A percentile compares a stretch with the other conserved stretches of the same genome.
Conservation (phyloP, 2,888 invertebrate genomes). For the Habroteleia sp. region DNA sequence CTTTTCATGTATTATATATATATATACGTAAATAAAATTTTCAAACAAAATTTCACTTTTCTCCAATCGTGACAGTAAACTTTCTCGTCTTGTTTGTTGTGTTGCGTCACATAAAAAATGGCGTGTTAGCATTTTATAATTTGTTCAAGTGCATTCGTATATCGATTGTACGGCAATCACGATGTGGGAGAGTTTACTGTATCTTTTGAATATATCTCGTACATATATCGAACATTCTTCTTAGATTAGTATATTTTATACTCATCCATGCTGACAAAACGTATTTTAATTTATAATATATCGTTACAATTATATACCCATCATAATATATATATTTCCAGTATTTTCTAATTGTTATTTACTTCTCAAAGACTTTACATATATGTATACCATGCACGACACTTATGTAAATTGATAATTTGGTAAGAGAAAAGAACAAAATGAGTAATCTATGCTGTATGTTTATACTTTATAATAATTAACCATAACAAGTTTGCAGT, state of each 20-base stretch:
- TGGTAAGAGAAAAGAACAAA: conserved; percentile 1
- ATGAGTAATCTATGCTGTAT: not conserved
- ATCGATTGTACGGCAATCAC: too few relatives aligned
- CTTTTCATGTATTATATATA: conserved; percentile 26
- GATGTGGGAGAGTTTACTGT: conserved; percentile 7
- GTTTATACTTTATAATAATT: conserved; percentile 11
- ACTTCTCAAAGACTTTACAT: conserved; percentile 33
- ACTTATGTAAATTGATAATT: conserved; percentile 25
- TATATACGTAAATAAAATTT: conserved; percentile 14
- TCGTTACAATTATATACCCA: conserved; percentile 26
- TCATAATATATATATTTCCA: conserved; percentile 19
- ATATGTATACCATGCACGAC: conserved; percentile 58
- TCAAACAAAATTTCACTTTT: conserved; percentile 2
- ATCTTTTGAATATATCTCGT: not conserved
- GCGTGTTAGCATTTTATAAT: too few relatives aligned
- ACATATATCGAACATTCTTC: not conserved
- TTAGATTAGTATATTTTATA: not conserved
- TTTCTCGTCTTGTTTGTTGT: too few relatives aligned
- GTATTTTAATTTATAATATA: conserved; percentile 5
- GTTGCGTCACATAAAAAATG: too few relatives aligned
- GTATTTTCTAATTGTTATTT: conserved; percentile 8
- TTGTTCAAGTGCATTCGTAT: too few relatives aligned
- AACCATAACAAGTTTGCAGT: conserved; percentile 6
- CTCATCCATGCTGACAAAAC: not conserved
- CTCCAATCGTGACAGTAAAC: conserved; percentile 13